Evolutionary conservation across 2,888 invertebrate genomes (phyloP), one percentile per base, ranked within the genome.

Genomic region (Baccha elongata): DNA sequence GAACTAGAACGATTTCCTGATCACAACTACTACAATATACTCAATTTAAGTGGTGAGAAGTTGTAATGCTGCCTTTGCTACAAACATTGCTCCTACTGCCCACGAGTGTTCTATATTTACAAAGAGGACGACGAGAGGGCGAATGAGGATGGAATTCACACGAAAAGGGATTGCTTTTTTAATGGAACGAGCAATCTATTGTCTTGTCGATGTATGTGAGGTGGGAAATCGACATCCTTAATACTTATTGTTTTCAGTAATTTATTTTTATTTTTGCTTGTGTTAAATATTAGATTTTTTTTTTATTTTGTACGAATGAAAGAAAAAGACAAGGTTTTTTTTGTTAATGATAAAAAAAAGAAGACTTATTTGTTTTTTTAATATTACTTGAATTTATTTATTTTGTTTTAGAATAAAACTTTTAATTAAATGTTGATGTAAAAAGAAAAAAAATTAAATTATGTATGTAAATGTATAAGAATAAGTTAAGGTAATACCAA

Each of bases 1-100:
- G 97, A 98, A 89, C 91, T 98, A 64, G 97, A 98, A 88, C 92
- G 96, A 85, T 98, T 98, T 90, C 97, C 98, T 0, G 97, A 98
- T 89, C 97, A 98, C 89, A 96, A 96, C 8, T 98, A 98, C 91
- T 96, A 96, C 88, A 96, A 96, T 88, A 94, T 96, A 88, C 93
- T 96, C 87, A 95, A 95, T 91, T 92, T 96, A 84, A 96, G 96
- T 86, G 97, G 96, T 11, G 97, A 97, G 89, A 96, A 96, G 89
- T 90, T 94, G 86, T 94, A 90, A 85, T 72, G 71, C 67, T 71
- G 60, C 48, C n/a, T n/a, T 75, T 75, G 50, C 58, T 60, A 42
- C 37, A 62, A 62, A 13, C 6, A 62, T n/a, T n/a, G 8, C 17
- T 11, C 11, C 29, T 17, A 58, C 17, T 21, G 29, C 23, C 29